Base-by-base conservation (phyloP, 2,797 vertebrate genomes). In the Psittacula echo region DNA sequence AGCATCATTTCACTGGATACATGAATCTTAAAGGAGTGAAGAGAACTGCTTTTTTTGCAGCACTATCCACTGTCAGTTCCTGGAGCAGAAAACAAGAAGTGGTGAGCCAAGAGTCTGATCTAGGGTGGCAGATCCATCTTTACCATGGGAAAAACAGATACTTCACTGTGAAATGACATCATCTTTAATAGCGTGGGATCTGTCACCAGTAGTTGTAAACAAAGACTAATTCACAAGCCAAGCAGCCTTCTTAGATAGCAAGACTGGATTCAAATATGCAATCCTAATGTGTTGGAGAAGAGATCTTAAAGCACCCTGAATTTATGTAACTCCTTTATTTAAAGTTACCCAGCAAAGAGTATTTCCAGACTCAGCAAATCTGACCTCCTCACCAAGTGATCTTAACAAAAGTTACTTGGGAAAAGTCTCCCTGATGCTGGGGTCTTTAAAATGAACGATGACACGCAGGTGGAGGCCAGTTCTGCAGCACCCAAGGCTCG, bases 61-160 rank as follows among this genome's bases (percentile, higher is more conserved):
- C 68, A 85, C 47, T 58, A 65, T 71, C 71, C 92, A 80, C 77
- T 51, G 45, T 79, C 92, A 79, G 47, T 87, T 81, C 66, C 83
- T 75, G 61, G 85, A 95, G 78, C 84, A 93, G 78, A 91, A 94
- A 83, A 62, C 76, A 78, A 93, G 78, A 88, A 32, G 41, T 67
- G 93, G 90, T 88, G 85, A 94, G 73, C 90, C 88, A 91, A 67
- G 61, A 85, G 39, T 54, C 82, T 96, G 83, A 95, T 94, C 32
- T 70, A 78, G 47, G 11, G 24, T 96, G 89, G 73, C 92, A 94
- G 90, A 94, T 94, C 62, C 85, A 34, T 86, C 61, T 90, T 95
- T 87, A 74, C 61, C 85, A 91, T 53, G 91, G 75, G 87, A 95
- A 95, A 96, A 97, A 50, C 74, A 96, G 92, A 82, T 56, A 93